Evolutionary conservation across 2,113 vertebrate species (phyloP), one percentile per base, ranked within the genome.

Genomic region (Alligator sinensis): DNA sequence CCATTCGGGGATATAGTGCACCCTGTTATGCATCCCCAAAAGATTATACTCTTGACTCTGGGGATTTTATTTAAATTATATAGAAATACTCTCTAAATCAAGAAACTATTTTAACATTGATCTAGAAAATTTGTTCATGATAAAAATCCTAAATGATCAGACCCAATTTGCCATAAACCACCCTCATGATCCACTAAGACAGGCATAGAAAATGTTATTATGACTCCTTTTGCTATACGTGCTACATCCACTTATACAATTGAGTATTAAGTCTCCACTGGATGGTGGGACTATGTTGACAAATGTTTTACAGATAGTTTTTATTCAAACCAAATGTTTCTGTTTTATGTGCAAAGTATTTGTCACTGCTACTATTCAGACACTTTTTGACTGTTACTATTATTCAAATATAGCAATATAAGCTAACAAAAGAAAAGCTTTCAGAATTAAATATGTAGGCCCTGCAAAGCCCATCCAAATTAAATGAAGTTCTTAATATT

Each of bases 361-460:
- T 88, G 59, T 25, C 82, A 81, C 80, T 91, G 38, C 90, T 60
- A 80, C n/a, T 14, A 91, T 63, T 85, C 86, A 91, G 77, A 9
- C 1, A 2, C 78, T 68, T 94, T 86, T 47, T 38, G 5, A 74
- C 21, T 74, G 24, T 74, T 74, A 12, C 21, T 74, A 72, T 38
- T 72, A 22, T 74, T 74, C 70, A 25, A 24, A 25, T 74, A 47
- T 72, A 38, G 24, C 22, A 74, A 6, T 22, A 21, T 74, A 74
- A 38, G 30, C 9, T 72, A 19, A 1, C 21, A 2, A 59, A 59
- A 19, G 38, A 60, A 68, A 77, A 55, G 75, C 81, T 77, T 59
- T 3, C 63, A 76, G 76, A 9, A 0, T 1, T 18, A 74, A 91
- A 63, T 28, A 93, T 3, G 47, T 1, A 76, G 72, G 4, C 4